Evolutionary conservation across 2,113 vertebrate genomes (phyloP).

Genomic region (Psephotus haematonotus): DNA sequence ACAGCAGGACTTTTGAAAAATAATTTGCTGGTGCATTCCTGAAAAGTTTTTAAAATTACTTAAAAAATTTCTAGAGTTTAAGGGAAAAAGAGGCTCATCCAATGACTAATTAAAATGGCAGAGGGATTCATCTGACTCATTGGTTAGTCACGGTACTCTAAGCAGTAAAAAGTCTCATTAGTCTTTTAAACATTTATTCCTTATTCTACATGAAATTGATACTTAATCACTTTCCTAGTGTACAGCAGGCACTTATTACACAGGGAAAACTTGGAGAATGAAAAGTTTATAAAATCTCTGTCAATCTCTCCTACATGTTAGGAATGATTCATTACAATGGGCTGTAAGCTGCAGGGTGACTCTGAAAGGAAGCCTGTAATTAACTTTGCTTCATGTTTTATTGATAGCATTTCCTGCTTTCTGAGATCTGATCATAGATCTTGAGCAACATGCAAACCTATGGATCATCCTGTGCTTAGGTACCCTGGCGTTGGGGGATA

Average conservation of each 20-base stretch:
- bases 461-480: conserved; percentile 15
- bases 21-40: background rate
- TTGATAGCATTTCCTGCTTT: conserved; percentile 70
- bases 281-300: conserved; percentile 78
- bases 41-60: conserved; percentile 49
- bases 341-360: conserved; percentile 50
- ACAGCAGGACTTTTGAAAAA: background rate
- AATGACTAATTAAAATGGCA: conserved; percentile 74
- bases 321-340: conserved; percentile 76
- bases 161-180: conserved; percentile 77
- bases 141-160: conserved; percentile 64
- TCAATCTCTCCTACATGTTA: conserved; percentile 73
- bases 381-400: conserved; percentile 76
- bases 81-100: background rate
- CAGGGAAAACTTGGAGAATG: conserved; percentile 63
- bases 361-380: conserved; percentile 72
- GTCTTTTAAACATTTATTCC: conserved; percentile 74
- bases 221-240: conserved; percentile 74
- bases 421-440: conserved; percentile 47
- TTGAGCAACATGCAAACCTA: conserved; percentile 12
- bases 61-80: conserved; percentile 43
- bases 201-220: conserved; percentile 74
- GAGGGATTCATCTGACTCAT: conserved; percentile 65
- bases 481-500: background rate
- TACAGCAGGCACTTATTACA: conserved; percentile 68